A percentile compares a stretch with the other conserved stretches of the same genome.
Evolutionary conservation across 2,888 invertebrate species (phyloP).

Genomic region (Nemotelus pantherinus): DNA sequence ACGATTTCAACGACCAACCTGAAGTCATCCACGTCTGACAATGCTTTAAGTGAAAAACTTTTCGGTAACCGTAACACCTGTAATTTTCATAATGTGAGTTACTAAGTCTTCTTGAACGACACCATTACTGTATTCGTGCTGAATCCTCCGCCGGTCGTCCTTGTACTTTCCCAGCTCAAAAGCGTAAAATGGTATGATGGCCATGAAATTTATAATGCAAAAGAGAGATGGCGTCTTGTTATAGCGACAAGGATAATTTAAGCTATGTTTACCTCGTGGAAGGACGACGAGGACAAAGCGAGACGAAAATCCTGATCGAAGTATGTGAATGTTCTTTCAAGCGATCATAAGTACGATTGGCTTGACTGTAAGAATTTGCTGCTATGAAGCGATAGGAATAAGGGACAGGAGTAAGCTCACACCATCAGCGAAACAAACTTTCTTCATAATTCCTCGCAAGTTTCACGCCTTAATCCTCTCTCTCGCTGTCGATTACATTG

Average conservation of each 20-base stretch:
- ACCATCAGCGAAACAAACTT: background rate
- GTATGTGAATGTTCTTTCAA: too few species aligned
- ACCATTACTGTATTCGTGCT: background rate
- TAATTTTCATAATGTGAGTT: slow-evolving; percentile 23
- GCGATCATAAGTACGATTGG: too few species aligned
- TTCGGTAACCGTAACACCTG: slow-evolving; percentile 17
- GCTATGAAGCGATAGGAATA: too few species aligned
- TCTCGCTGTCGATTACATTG: background rate
- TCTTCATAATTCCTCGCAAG: slow-evolving; percentile 23
- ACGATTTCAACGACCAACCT: too few species aligned
- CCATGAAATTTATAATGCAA: slow-evolving; percentile 9
- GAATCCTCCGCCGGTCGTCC: too few species aligned
- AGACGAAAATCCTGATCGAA: too few species aligned
- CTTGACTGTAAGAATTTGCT: too few species aligned
- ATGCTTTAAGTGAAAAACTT: slow-evolving; percentile 10
- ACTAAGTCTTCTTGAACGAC: slow-evolving; percentile 4
- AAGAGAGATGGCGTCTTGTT: background rate
- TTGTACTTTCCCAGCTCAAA: background rate
- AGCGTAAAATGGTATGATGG: slow-evolving; percentile 1
- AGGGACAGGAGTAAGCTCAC: background rate
- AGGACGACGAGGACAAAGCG: too few species aligned
- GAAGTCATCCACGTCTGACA: background rate
- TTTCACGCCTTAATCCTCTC: slow-evolving; percentile 17
- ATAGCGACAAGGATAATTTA: too few species aligned
- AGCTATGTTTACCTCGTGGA: too few species aligned